Evolutionary conservation across 2,113 vertebrate species (phyloP).

Genomic region (Microtus ochrogaster): DNA sequence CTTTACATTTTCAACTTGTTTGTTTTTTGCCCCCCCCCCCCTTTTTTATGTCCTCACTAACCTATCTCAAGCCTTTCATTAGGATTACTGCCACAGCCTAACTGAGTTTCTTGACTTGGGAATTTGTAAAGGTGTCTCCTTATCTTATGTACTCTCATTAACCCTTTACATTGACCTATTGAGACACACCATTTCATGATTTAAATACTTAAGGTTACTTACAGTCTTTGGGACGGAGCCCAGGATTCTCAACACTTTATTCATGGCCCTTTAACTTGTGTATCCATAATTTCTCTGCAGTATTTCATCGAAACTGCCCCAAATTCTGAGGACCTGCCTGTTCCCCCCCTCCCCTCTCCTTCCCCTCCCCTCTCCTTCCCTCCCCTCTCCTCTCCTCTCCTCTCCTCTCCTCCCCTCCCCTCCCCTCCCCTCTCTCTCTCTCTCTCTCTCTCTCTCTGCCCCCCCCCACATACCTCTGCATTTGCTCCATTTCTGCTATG

Average conservation of each 20-base stretch:
- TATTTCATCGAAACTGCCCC: not conserved
- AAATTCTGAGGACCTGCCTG: not conserved
- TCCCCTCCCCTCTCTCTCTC: too few species aligned
- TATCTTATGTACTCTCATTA: not conserved
- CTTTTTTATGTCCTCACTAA: not conserved
- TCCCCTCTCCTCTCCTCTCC: too few species aligned
- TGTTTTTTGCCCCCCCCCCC: not conserved
- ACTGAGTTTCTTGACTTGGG: not conserved
- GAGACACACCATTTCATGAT: not conserved
- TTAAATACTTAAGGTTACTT: not conserved
- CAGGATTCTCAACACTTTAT: not conserved
- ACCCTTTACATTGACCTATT: not conserved
- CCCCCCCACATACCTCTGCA: too few species aligned
- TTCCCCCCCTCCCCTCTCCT: rapidly evolving
- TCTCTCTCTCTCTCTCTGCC: too few species aligned
- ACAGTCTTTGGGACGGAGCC: not conserved
- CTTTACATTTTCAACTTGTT: not conserved
- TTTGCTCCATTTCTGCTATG: not conserved
- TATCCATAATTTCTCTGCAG: not conserved
- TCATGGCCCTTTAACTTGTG: not conserved
- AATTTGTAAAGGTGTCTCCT: not conserved
- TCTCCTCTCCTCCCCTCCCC: not conserved
- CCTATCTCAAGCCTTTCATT: not conserved
- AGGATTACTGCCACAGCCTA: not conserved
- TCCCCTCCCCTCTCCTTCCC: too few species aligned